phyloP scores from a whole-genome alignment of 1,140 invertebrate genomes.

The Euglossa dilemma region DNA sequence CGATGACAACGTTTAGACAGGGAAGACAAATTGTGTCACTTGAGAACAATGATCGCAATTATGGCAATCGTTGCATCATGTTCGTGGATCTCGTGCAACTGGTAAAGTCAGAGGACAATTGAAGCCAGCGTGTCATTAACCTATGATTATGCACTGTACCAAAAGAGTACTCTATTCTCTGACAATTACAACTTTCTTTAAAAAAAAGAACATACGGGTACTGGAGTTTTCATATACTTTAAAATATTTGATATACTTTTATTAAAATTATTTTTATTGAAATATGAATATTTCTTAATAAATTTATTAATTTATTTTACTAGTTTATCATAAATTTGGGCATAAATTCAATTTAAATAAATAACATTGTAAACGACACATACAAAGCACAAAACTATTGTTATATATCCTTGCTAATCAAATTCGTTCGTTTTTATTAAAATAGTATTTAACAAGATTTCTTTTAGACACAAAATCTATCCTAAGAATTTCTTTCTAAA shows the following conservation, averaged over 20 bases:
- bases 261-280: no score
- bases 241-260: no score
- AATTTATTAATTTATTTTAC: no score
- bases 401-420: neutral
- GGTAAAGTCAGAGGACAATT: slow-evolving; percentile 22
- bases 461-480: no score
- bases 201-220: neutral
- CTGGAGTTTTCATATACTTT: no score
- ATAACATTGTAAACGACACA: no score
- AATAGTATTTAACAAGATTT: no score
- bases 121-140: slow-evolving; percentile 10
- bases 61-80: slow-evolving; percentile 44
- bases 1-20: slow-evolving; percentile 47
- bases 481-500: no score
- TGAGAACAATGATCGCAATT: slow-evolving; percentile 62
- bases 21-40: slow-evolving; percentile 62
- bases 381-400: no score
- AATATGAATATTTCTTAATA: no score
- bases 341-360: no score
- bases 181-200: neutral
- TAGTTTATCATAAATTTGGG: no score
- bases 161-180: neutral
- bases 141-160: neutral
- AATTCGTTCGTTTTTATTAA: neutral
- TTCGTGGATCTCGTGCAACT: slow-evolving; percentile 26